Percentiles rank a stretch among this genome's conserved stretches.
Evolutionary conservation across 2,888 invertebrate species (phyloP).

Genomic region (Epinotia bilunana): DNA sequence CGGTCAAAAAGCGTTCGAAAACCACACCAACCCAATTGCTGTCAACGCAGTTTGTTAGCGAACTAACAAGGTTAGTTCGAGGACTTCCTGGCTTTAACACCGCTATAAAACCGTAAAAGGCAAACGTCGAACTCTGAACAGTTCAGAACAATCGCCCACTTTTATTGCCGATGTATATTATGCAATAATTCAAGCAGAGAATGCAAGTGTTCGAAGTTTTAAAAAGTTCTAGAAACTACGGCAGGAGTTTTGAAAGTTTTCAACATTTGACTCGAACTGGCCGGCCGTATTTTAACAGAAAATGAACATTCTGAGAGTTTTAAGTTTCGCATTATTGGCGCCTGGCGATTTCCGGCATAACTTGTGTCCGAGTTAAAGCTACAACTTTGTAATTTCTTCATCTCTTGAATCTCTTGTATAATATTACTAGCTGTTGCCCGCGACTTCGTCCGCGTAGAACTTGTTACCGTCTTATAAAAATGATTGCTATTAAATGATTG

Average conservation of each 20-base stretch:
- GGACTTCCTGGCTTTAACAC: conserved; percentile 37
- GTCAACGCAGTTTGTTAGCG: conserved; percentile 27
- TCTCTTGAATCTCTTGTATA: background rate
- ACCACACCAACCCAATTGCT: conserved; percentile 14
- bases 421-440: no score
- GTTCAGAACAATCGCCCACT: conserved; percentile 65
- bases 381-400: conserved; percentile 27
- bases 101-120: conserved; percentile 39
- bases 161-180: conserved; percentile 71
- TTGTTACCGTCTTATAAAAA: no score
- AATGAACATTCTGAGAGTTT: conserved; percentile 41
- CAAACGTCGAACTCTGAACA: conserved; percentile 59
- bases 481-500: no score
- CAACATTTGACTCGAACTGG: conserved; percentile 42
- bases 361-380: conserved; percentile 26
- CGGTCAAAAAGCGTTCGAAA: conserved; percentile 19
- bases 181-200: conserved; percentile 71
- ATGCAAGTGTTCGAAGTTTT: conserved; percentile 70
- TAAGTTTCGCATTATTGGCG: conserved; percentile 38
- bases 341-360: conserved; percentile 24
- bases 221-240: conserved; percentile 29
- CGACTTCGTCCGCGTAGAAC: no score
- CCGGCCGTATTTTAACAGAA: conserved; percentile 54
- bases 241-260: conserved; percentile 54
- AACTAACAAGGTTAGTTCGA: conserved; percentile 38